Evolutionary conservation across 2,797 vertebrate genomes (phyloP).

Genomic region (Hirundo rustica): DNA sequence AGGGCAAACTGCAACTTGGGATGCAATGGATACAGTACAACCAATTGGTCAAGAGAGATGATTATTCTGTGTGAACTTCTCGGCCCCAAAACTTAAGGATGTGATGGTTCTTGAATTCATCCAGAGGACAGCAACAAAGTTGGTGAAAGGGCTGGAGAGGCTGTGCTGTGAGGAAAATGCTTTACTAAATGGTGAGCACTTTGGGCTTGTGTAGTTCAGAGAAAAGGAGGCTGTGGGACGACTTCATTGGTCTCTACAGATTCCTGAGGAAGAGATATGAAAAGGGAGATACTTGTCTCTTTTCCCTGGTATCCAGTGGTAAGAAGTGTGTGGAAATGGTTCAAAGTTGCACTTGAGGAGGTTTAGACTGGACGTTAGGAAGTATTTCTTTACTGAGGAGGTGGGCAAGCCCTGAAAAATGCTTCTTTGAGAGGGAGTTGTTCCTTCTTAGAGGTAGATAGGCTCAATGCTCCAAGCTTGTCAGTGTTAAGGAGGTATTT

Average conservation of each 20-base stretch:
- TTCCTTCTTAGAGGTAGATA: neutral
- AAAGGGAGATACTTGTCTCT: neutral
- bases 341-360: neutral
- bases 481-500: neutral
- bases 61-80: neutral
- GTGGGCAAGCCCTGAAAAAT: neutral
- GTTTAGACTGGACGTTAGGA: neutral
- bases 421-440: neutral
- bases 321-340: neutral
- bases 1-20: neutral
- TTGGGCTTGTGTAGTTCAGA: neutral
- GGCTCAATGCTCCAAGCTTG: fast-evolving
- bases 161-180: neutral
- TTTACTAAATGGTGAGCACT: neutral
- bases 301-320: neutral
- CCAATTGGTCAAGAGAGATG: fast-evolving
- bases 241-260: fast-evolving
- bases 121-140: neutral
- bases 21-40: neutral
- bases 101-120: neutral
- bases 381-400: neutral
- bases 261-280: neutral
- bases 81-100: neutral
- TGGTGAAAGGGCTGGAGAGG: neutral
- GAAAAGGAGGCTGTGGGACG: neutral